Conservation (phyloP, 2,113 vertebrate genomes). For the Mustela nigripes region DNA sequence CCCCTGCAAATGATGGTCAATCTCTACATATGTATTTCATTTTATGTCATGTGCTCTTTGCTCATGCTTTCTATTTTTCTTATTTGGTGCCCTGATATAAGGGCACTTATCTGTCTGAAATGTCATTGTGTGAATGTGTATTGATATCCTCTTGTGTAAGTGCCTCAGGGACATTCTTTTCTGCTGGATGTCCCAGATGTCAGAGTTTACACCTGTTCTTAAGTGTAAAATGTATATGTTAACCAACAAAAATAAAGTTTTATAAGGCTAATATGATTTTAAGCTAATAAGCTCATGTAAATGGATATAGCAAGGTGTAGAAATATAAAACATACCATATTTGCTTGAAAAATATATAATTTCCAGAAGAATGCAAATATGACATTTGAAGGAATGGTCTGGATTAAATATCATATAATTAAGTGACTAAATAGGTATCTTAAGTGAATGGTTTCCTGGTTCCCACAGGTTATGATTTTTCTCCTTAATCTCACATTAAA, state of each 20-base stretch:
- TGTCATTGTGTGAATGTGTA: constrained; percentile 73
- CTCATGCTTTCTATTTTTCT: constrained; percentile 79
- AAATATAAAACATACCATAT: constrained; percentile 42
- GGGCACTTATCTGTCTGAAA: constrained; percentile 77
- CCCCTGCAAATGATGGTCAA: constrained; percentile 68
- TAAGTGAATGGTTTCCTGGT: constrained; percentile 50
- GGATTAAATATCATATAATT: constrained; percentile 50
- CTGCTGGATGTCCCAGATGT: constrained; percentile 78
- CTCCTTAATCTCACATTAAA: background rate
- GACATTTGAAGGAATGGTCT: constrained; percentile 52
- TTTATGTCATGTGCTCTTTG: constrained; percentile 73
- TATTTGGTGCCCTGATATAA: constrained; percentile 65
- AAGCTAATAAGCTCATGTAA: constrained; percentile 56
- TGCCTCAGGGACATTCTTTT: constrained; percentile 82
- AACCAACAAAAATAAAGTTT: constrained; percentile 79
- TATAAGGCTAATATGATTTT: constrained; percentile 63
- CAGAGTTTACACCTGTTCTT: constrained; percentile 83
- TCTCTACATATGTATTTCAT: constrained; percentile 83
- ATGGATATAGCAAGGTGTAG: constrained; percentile 54
- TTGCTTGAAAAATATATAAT: constrained; percentile 54
- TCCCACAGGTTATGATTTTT: constrained; percentile 19
- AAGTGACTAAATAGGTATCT: constrained; percentile 26
- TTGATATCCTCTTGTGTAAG: constrained; percentile 63
- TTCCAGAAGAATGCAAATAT: constrained; percentile 64
- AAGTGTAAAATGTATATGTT: constrained; percentile 70